Percentiles rank a stretch among this genome's conserved stretches.
Conservation (phyloP, 2,888 invertebrate species). For the Limnephilus lunatus region DNA sequence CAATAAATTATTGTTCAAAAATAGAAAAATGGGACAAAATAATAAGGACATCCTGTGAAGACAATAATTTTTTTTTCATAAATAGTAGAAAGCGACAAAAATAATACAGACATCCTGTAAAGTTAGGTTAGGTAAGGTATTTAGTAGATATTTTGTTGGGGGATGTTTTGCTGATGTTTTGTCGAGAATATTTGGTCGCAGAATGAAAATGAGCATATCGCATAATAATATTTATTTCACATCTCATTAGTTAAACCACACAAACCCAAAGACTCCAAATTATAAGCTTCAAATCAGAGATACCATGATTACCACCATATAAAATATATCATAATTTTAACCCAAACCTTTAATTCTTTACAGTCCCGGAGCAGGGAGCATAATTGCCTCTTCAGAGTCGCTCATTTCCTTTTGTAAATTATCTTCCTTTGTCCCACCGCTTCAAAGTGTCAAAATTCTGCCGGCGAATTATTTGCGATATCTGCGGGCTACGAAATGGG, state of each 20-base stretch:
- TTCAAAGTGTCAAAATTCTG: constrained; percentile 37
- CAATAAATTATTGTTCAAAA: no score
- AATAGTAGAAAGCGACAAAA: no score
- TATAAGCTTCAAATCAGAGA: not conserved
- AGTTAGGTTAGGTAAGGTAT: no score
- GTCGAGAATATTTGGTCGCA: no score
- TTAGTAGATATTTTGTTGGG: no score
- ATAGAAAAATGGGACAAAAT: no score
- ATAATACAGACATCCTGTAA: no score
- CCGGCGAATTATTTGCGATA: not conserved
- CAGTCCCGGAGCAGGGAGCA: not conserved
- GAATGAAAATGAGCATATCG: no score
- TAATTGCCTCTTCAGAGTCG: constrained; percentile 39
- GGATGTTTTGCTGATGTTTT: no score
- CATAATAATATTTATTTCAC: not conserved
- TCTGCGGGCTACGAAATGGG: not conserved
- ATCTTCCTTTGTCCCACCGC: constrained; percentile 28
- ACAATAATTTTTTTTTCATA: no score
- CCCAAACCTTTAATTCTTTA: not conserved
- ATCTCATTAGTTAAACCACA: not conserved
- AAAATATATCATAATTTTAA: not conserved
- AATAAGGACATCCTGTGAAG: no score
- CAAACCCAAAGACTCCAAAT: not conserved
- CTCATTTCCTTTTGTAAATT: constrained; percentile 44
- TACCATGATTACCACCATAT: not conserved